Base-by-base conservation (phyloP, 2,888 invertebrate genomes). In the Phengaris alcon region DNA sequence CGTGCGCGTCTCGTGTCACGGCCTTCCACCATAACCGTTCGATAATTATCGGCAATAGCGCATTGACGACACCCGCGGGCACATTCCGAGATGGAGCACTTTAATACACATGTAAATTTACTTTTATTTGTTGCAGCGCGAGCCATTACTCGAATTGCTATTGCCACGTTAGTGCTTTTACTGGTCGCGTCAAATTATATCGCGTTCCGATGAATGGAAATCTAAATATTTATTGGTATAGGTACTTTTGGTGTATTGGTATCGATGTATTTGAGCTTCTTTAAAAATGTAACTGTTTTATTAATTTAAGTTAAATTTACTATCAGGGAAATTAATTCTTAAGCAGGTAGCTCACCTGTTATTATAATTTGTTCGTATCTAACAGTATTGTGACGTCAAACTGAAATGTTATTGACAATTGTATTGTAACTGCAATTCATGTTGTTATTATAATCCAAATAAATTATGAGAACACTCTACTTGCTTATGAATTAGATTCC, bases 41-140 rank as follows among this genome's bases (percentile, higher is more conserved):
- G 84, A 87, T 86, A 86, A 87, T 87, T 86, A 86, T 85, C 85
- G 85, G 78, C 82, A 68, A 79, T 83, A 81, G 79, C 77, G 74
- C 77, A 80, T 84, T 84, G 82, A 91, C 86, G 87, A 84, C 82
- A 80, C 91, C 88, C 89, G 77, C 76, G 89, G 88, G 91, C 78
- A 83, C 85, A 84, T 85, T 90, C 83, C 73, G 77, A 79, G 75
- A 78, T 74, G 78, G 78, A 77, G 77, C 80, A 80, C 78, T 81
- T 81, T 82, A 82, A 83, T 84, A 77, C 81, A 70, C 81, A 84
- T 84, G 85, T 88, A 87, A 88, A 89, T 89, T 88, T 85, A 85
- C 81, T 85, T 88, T 89, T 89, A 89, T 88, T 84, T 84, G 83
- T 82, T 80, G 83, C 83, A 81, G 79, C 81, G 81, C 80, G 2